Evolutionary conservation across 1,140 invertebrate genomes (phyloP), one percentile per base, ranked within the genome.

Genomic region (Drosophila nikananu): DNA sequence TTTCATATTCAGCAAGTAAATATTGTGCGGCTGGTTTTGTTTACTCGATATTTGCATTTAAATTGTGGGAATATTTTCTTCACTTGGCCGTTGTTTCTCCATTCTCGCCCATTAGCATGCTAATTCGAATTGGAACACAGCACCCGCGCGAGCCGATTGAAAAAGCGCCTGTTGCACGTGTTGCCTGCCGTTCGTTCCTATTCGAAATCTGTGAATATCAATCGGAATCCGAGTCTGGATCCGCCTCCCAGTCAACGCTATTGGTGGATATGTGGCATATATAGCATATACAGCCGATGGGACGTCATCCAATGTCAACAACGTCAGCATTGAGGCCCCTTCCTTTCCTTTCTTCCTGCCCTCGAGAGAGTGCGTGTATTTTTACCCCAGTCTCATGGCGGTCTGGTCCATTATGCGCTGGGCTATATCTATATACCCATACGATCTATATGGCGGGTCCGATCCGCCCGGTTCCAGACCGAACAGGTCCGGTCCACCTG

Each of bases 31-130:
- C 54, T 73, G 55, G 68, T 71, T 86, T 73, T 79, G 64, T 70
- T 86, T 65, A 77, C 58, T 41, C 63, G 37, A 77, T 51, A 79
- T 86, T 86, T 79, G 75, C 83, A 86, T 86, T 79, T 73, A 75
- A 79, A 83, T 76, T 64, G 77, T 86, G 83, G 80, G 83, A 87
- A 87, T 71, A 41, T 76, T 60, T 83, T 62, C 44, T 71, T 65
- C 44, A 44, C 37, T 59, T 76, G 67, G 48, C 37, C 17, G 49
- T 58, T 62, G 46, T 68, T 52, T 55, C 52, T 62, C 19, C 61
- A 57, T 25, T 78, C 39, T 58, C 59, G 63, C 35, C 21, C 25
- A 81, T 81, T 76, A 44, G 52, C 60, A 76, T 73, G 35, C 27
- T 74, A 74, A 74, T 74, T 73, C 25, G 15, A 74, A 74, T 52